Conservation (phyloP, 2,113 vertebrate genomes). For the Ovibos moschatus region DNA sequence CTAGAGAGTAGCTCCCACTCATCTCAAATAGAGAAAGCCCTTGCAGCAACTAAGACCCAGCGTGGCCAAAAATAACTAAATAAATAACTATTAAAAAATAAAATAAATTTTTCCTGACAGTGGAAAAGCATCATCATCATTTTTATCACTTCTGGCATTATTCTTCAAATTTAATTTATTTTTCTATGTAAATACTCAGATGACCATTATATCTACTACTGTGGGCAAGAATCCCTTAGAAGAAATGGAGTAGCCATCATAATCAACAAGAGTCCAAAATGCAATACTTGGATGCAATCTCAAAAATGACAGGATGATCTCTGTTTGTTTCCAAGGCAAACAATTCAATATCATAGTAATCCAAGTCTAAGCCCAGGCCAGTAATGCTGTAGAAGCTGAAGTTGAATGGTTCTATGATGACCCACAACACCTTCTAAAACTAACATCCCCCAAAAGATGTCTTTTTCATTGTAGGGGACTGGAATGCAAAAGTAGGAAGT, state of each 20-base stretch:
- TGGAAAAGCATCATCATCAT: background rate
- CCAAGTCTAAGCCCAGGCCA: background rate
- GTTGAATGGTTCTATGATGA: background rate
- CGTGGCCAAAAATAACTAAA: background rate
- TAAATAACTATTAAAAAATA: background rate
- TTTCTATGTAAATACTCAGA: background rate
- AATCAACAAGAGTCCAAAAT: background rate
- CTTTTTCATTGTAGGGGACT: background rate
- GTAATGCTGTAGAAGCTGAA: background rate
- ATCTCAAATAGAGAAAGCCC: background rate
- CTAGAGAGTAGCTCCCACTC: background rate
- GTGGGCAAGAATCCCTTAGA: background rate
- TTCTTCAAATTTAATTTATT: background rate
- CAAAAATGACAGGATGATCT: background rate
- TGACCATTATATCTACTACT: background rate
- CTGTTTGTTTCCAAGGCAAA: background rate
- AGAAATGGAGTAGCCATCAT: background rate
- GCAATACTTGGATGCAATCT: background rate
- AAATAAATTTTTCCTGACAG: background rate
- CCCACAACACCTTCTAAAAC: background rate
- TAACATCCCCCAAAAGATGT: background rate
- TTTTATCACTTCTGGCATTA: background rate
- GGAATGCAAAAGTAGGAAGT: background rate
- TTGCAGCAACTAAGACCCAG: background rate
- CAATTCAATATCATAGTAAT: background rate